Conservation (phyloP, 2,797 vertebrate genomes). For the Pangasius mekongensis region DNA sequence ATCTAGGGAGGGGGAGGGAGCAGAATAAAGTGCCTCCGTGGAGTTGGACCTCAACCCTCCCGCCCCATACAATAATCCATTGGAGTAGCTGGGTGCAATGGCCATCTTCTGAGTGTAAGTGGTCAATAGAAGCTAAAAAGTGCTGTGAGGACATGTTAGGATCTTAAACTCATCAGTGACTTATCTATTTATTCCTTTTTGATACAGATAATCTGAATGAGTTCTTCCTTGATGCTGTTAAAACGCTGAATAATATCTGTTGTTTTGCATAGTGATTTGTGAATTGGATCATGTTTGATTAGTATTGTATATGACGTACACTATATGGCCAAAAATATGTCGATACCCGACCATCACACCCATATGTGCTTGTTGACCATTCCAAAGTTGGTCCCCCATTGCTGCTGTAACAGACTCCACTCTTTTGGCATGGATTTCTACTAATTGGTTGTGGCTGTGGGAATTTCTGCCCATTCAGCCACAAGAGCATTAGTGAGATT, state of each 20-base stretch:
- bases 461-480: neutral
- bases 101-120: conserved; percentile 48
- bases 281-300: neutral
- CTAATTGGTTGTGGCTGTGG: neutral
- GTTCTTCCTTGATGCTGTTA: neutral
- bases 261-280: neutral
- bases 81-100: conserved; percentile 56
- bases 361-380: neutral
- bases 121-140: conserved; percentile 44
- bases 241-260: neutral
- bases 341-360: neutral
- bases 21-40: conserved; percentile 44
- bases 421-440: neutral
- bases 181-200: neutral
- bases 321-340: neutral
- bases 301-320: neutral
- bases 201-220: neutral
- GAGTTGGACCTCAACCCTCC: conserved; percentile 61
- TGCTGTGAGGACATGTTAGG: neutral
- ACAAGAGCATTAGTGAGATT: neutral
- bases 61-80: conserved; percentile 18
- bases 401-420: neutral
- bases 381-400: neutral
- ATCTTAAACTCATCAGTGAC: neutral
- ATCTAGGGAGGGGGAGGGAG: conserved; percentile 40